Evolutionary conservation across 2,888 invertebrate species (phyloP).

Genomic region (Euzetes globulus): DNA sequence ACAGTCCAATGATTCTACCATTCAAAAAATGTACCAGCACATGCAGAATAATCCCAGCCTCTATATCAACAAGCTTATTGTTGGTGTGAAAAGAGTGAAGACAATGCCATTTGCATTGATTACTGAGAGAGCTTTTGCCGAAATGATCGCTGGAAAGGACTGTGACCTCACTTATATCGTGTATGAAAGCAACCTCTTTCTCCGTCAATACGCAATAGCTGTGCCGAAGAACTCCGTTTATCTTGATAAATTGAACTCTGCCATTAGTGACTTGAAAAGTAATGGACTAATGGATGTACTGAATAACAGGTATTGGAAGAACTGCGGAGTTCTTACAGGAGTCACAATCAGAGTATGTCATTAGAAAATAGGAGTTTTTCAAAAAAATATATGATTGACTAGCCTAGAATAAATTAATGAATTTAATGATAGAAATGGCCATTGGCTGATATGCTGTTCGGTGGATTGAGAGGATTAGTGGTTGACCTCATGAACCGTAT

Average conservation of each 20-base stretch:
- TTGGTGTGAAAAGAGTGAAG: constrained; percentile 29
- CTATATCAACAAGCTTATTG: constrained; percentile 6
- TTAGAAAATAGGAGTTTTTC: too few species aligned
- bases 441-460: too few species aligned
- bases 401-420: too few species aligned
- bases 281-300: constrained; percentile 5
- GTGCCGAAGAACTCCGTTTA: constrained; percentile 21
- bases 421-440: too few species aligned
- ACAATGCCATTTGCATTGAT: constrained; percentile 19
- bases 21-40: neutral
- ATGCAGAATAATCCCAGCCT: constrained; percentile 12
- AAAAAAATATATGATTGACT: too few species aligned
- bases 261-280: constrained; percentile 25
- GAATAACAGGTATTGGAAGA: neutral
- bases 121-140: constrained; percentile 24
- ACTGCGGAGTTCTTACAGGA: too few species aligned
- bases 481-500: too few species aligned
- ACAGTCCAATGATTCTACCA: constrained; percentile 1
- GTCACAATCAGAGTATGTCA: too few species aligned
- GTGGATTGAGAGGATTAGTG: too few species aligned
- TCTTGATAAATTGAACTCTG: constrained; percentile 12
- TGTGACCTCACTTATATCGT: constrained; percentile 27
- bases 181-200: neutral
- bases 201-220: constrained; percentile 30
- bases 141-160: constrained; percentile 18